Base-by-base conservation (phyloP, 2,888 invertebrate genomes). In the Quadroppia sp. region DNA sequence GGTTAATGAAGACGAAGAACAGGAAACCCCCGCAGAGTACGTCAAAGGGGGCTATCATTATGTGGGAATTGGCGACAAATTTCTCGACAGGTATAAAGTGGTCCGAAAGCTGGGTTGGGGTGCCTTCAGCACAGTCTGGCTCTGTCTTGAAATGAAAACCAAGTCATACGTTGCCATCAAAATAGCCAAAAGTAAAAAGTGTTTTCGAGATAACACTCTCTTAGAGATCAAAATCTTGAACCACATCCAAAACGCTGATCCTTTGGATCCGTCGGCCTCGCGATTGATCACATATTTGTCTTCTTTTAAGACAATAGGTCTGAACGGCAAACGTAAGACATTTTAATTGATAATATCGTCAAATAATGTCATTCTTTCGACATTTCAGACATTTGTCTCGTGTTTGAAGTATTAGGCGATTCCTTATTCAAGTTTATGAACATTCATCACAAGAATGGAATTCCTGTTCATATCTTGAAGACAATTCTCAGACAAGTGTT, bases 61-160 rank as follows among this genome's bases (percentile, higher is more conserved):
- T 9, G 85, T 86, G 71, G 83, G 82, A 78, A 84, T 86, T 75
- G 86, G 85, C 30, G 85, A 86, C 77, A 80, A 85, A 23, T 80
- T 86, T 23, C 85, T 85, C 77, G 81, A 81, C 75, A 81, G 85
- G 71, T 86, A 86, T 80, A 84, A 85, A 80, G 84, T 86, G 71
- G 83, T 86, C 64, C 88, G 97, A 80, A 91, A 99, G 87, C 87
- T 94, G 82, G 93, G 98, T 74, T 96, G 95, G 95, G 99, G 99
- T 76, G 98, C 99, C 84, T 99, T 99, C 85, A 97, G 97, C 71
- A 99, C 99, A 11, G 99, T 99, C 56, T 99, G 99, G 98, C 88
- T 99, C 78, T 96, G 96, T 84, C 98, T 96, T 97, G 98, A 99
- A 86, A 87, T 88, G 74, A 84, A 84, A 81, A 92, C 91, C 81